Evolutionary conservation across 2,113 vertebrate species (phyloP).

Genomic region (Natator depressus): DNA sequence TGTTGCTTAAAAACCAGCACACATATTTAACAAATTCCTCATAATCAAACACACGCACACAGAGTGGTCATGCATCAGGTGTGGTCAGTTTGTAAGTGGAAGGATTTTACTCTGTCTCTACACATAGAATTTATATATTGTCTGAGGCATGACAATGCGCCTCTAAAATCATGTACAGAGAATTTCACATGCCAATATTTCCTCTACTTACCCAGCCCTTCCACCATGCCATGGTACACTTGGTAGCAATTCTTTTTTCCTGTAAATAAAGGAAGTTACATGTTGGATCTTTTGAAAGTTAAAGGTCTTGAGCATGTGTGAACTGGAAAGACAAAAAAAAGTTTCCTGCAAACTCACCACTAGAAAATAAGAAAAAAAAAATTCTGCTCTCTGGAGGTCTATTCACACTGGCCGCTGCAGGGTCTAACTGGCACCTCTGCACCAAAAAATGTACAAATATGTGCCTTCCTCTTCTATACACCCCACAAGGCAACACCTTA

Average conservation of each 20-base stretch:
- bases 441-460: background rate
- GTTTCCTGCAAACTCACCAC: slow-evolving; percentile 40
- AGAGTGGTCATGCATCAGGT: background rate
- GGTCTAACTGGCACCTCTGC: slow-evolving; percentile 41
- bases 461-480: slow-evolving; percentile 30
- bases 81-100: background rate
- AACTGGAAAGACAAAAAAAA: background rate
- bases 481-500: slow-evolving; percentile 38
- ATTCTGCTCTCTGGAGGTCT: slow-evolving; percentile 33
- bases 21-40: background rate
- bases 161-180: background rate
- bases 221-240: slow-evolving; percentile 64
- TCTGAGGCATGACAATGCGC: background rate
- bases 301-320: background rate
- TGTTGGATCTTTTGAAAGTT: background rate
- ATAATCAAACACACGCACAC: background rate
- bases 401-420: slow-evolving; percentile 24
- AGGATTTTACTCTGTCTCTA: background rate
- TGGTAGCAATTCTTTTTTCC: background rate
- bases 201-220: slow-evolving; percentile 67
- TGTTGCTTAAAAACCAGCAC: background rate
- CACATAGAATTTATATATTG: background rate
- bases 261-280: slow-evolving; percentile 27
- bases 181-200: background rate
- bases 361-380: background rate